These are phyloP conservation scores for Tenualosa thibaudeaui DNA, from an alignment of 2,797 vertebrate genomes.

Conservation along the genomic window DNA sequence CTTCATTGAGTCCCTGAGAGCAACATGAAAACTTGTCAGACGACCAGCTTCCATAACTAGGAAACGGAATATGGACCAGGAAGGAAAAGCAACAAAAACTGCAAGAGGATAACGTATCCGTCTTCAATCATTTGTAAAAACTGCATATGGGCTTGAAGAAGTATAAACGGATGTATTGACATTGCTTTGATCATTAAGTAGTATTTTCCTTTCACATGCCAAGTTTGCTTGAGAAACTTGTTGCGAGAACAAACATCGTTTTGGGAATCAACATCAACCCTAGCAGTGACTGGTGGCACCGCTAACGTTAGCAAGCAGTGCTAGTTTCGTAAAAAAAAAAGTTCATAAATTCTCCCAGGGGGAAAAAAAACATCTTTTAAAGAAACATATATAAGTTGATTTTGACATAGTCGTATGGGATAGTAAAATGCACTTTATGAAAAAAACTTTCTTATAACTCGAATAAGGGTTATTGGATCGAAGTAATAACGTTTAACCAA, in stretches of 20 bases:
- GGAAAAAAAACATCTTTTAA: not conserved
- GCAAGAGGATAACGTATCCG: not conserved
- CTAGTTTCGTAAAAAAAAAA: not conserved
- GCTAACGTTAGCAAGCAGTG: constrained; percentile 19
- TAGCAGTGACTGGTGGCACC: not conserved
- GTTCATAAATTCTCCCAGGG: not conserved
- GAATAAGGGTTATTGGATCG: not conserved
- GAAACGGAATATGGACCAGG: constrained; percentile 25
- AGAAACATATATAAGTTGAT: not conserved
- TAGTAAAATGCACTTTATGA: not conserved
- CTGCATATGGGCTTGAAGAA: not conserved
- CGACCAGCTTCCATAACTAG: constrained; percentile 25
- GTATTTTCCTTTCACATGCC: not conserved
- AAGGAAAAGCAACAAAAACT: constrained; percentile 19
- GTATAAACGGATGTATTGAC: not conserved
- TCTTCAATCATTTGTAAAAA: constrained; percentile 14
- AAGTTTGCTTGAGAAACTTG: not conserved
- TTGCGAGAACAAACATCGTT: constrained; percentile 14
- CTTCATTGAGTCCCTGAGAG: not conserved
- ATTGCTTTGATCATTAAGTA: not conserved
- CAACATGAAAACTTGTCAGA: constrained; percentile 22
- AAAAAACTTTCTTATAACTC: not conserved
- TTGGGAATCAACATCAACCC: not conserved
- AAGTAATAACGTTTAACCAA: not conserved
- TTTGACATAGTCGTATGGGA: not conserved